Base-by-base conservation (phyloP, 2,888 invertebrate genomes). In the Tachina grossa region DNA sequence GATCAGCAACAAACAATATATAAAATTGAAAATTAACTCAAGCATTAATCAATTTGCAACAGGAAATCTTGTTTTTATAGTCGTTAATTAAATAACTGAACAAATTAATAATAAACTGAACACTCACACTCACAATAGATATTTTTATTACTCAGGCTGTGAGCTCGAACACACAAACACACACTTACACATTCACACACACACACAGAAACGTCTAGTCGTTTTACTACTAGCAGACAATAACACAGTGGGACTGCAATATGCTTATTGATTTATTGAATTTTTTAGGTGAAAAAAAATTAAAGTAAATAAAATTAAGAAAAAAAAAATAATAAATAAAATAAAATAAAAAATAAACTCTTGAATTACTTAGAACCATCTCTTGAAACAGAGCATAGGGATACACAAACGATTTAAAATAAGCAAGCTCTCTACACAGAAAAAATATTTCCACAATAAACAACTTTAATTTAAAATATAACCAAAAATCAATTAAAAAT, bases 41-140 rank as follows among this genome's bases (percentile, higher is more conserved):
- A 65, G 45, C 79, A 86, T 87, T 85, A 88, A 88, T 88, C 88
- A 88, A 88, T 88, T 87, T 87, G 77, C 86, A 85, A 86, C 87
- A 87, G 88, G 85, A 88, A 88, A 85, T 85, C 78, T 81, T 43
- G 76, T 85, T 88, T 86, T 88, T 87, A 87, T 87, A 83, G 75
- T 76, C 51, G 75, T 72, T 88, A 88, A 88, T 88, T 87, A 88
- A 88, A 87, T 87, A 87, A 71, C 61, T 65, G 53, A 84, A 80
- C 79, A 81, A 82, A 84, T 87, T 84, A 84, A 65, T 55, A 55
- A 72, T 41, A n/a, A 79, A 55, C 53, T 47, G 9, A 77, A 78
- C 19, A 22, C 22, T 2, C 22, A 22, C 22, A 22, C 22, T 2
- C 22, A 65, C 53, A 63, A 65, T 41, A 55, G 53, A 65, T 19